Evolutionary conservation across 64 coral and sea anemone genomes (phyloP).

Genomic region (Montipora cactus): DNA sequence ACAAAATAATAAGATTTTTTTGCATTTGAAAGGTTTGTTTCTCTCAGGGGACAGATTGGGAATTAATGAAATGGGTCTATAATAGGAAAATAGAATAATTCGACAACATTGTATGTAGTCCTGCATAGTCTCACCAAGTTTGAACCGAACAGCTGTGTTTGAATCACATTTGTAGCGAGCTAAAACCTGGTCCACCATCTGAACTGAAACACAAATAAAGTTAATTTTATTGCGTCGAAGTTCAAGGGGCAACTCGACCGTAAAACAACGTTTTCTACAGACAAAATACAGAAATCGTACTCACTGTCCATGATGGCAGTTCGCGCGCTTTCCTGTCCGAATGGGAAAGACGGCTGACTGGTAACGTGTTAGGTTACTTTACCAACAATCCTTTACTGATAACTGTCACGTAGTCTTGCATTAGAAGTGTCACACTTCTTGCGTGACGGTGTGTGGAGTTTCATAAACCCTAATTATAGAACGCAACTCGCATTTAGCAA

Average conservation of each 20-base stretch:
- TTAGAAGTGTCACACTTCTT: too few species aligned
- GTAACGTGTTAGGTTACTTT: not conserved
- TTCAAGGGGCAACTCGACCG: not conserved
- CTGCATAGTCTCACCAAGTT: not conserved
- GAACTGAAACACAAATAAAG: not conserved
- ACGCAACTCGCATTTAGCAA: too few species aligned
- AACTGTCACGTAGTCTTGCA: too few species aligned
- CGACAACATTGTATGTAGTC: too few species aligned
- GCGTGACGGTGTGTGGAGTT: too few species aligned
- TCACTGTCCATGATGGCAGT: slow-evolving; percentile 36
- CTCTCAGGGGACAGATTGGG: too few species aligned
- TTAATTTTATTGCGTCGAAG: not conserved
- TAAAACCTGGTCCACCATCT: slow-evolving; percentile 15
- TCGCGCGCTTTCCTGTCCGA: slow-evolving; percentile 46
- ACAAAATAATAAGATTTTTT: too few species aligned
- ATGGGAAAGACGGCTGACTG: not conserved
- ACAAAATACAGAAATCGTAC: not conserved
- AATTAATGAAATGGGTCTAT: too few species aligned
- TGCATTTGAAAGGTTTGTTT: too few species aligned
- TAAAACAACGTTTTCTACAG: not conserved
- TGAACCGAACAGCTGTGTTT: slow-evolving; percentile 31
- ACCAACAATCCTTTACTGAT: too few species aligned
- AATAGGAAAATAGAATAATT: too few species aligned
- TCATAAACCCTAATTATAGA: too few species aligned
- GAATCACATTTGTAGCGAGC: slow-evolving; percentile 45